Evolutionary conservation across 2,888 invertebrate species (phyloP).

Genomic region (Lucinisca nassula): DNA sequence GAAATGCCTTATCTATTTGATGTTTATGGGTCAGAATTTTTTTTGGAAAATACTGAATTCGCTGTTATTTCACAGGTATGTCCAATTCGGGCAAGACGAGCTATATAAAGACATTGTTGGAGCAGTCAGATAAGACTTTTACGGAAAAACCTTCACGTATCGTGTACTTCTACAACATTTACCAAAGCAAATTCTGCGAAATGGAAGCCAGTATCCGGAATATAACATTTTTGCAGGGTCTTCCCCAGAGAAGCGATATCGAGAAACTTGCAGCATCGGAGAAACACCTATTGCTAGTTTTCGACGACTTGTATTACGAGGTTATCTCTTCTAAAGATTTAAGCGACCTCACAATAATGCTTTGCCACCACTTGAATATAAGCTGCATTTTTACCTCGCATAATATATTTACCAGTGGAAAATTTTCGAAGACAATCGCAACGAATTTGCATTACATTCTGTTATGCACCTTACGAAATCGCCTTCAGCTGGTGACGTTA

Average conservation of each 20-base stretch:
- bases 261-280: neutral
- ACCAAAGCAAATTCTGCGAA: neutral
- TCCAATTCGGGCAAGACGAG: neutral
- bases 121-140: neutral
- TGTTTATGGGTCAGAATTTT: too few species aligned
- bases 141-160: neutral
- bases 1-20: too few species aligned
- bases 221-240: neutral
- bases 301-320: constrained; percentile 16
- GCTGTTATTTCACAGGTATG: neutral
- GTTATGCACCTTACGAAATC: constrained; percentile 2
- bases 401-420: constrained; percentile 3
- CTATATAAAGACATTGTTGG: neutral
- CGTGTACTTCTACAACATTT: neutral
- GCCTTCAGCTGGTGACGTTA: constrained; percentile 16
- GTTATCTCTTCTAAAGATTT: constrained; percentile 10
- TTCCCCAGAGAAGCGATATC: constrained; percentile 1
- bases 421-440: constrained; percentile 14
- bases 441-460: constrained; percentile 23
- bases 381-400: constrained; percentile 1
- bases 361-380: constrained; percentile 4
- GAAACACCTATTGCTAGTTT: neutral
- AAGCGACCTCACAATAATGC: neutral
- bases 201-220: neutral
- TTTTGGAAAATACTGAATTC: too few species aligned